These are phyloP conservation scores for Gymnocephalus cernua DNA, from an alignment of 2,113 vertebrate species.

Conservation along the genomic window DNA sequence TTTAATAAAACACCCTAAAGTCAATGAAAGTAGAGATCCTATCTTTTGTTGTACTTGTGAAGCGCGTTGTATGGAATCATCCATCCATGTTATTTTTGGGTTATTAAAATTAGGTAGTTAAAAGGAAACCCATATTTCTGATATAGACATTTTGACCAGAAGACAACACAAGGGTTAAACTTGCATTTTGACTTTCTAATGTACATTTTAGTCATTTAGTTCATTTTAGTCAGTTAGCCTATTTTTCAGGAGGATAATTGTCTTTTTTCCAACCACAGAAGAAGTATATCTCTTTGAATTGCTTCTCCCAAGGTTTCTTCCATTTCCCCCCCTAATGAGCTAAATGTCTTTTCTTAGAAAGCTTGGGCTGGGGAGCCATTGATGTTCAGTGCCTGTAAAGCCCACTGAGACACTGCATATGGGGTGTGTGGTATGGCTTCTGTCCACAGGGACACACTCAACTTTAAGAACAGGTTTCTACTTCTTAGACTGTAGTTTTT, in stretches of 20 bases:
- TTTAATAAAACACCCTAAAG: too few species aligned
- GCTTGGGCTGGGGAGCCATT: neutral
- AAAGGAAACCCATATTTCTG: too few species aligned
- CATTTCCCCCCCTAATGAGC: conserved; percentile 17
- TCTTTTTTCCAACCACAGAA: conserved; percentile 8
- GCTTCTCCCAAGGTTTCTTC: conserved; percentile 22
- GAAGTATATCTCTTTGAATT: conserved; percentile 15
- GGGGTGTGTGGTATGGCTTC: neutral
- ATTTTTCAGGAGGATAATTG: conserved; percentile 17
- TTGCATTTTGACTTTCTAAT: neutral
- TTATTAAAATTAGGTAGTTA: too few species aligned
- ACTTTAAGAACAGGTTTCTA: too few species aligned
- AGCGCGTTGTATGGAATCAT: too few species aligned
- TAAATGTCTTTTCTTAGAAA: conserved; percentile 13
- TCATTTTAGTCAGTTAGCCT: neutral
- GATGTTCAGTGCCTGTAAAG: neutral
- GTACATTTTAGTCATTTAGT: too few species aligned
- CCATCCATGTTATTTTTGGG: too few species aligned
- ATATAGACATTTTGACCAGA: too few species aligned
- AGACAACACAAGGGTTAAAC: too few species aligned
- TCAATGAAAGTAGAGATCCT: too few species aligned
- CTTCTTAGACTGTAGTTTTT: neutral
- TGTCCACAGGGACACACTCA: neutral
- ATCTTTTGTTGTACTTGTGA: too few species aligned
- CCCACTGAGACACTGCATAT: neutral